A percentile compares a stretch with the other conserved stretches of the same genome.
phyloP scores from a whole-genome alignment of 2,888 invertebrate genomes.

The Cetonia aurata region DNA sequence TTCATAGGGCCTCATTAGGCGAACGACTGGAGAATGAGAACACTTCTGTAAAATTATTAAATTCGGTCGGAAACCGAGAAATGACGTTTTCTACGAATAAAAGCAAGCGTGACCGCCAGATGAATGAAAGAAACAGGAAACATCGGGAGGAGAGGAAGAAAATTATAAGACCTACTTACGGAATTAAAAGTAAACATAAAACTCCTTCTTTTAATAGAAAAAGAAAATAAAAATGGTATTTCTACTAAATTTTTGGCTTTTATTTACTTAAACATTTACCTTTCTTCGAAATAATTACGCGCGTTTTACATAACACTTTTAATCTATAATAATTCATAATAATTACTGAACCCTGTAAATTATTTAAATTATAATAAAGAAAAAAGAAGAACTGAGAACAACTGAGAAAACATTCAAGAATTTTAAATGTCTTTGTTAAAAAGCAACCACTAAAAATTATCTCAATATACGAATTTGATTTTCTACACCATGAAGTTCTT shows the following conservation, averaged over 20 bases:
- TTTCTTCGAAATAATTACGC: too few relatives aligned
- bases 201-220: slow-evolving; percentile 48
- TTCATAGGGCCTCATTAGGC: slow-evolving; percentile 76
- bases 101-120: slow-evolving; percentile 69
- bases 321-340: too few relatives aligned
- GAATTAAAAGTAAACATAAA: slow-evolving; percentile 53
- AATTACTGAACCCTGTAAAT: too few relatives aligned
- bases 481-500: too few relatives aligned
- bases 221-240: slow-evolving; percentile 44
- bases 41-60: slow-evolving; percentile 68
- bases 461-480: too few relatives aligned
- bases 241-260: not conserved
- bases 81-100: slow-evolving; percentile 81
- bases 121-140: slow-evolving; percentile 73
- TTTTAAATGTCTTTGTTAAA: too few relatives aligned
- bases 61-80: slow-evolving; percentile 80
- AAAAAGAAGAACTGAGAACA: too few relatives aligned
- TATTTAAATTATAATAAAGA: too few relatives aligned
- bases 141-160: slow-evolving; percentile 80
- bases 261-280: too few relatives aligned
- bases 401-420: too few relatives aligned
- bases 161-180: slow-evolving; percentile 69
- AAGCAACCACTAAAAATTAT: too few relatives aligned
- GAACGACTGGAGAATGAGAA: slow-evolving; percentile 78
- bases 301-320: too few relatives aligned